Evolutionary conservation across 2,113 vertebrate species (phyloP), one percentile per base, ranked within the genome.

Genomic region (Onychostoma macrolepis): DNA sequence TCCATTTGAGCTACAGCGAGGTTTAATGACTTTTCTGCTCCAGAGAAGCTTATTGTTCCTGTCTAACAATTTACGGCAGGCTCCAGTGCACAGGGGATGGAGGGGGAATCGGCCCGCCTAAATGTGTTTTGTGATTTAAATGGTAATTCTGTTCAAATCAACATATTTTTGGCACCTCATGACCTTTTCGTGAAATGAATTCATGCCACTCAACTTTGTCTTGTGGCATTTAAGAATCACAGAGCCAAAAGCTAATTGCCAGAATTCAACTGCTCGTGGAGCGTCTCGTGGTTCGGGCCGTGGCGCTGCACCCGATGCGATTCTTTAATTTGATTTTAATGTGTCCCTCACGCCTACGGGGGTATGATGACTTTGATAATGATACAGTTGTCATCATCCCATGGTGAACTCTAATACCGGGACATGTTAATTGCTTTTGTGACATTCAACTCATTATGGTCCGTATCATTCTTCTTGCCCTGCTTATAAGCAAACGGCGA

Each of bases 321-420:
- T 88, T 65, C 78, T 93, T 92, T 95, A 95, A 96, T 96, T 94
- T 90, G 94, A 94, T 95, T 96, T 95, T 96, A 96, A 95, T 96
- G 94, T 88, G 89, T 91, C 93, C 94, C 92, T 92, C 92, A 94
- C 92, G 92, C 92, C 92, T 92, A 94, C 93, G 91, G 91, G 92
- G 92, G 92, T 93, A 93, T 88, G 83, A 92, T 89, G 89, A 80
- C 86, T 89, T 87, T 88, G 89, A 91, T 94, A 95, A 96, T 95
- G 95, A 95, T 94, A 93, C 94, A 89, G 92, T 93, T 94, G 94
- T 93, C 93, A 94, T 92, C 94, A 94, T 92, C 92, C 93, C 92
- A 88, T 85, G 90, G 93, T 91, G 92, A 95, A 90, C 90, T 93
- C 91, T 95, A 91, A 93, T 94, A 94, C 90, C 86, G 89, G 89